Conservation (phyloP, 2,797 vertebrate species). For the Sebastiscus tertius region DNA sequence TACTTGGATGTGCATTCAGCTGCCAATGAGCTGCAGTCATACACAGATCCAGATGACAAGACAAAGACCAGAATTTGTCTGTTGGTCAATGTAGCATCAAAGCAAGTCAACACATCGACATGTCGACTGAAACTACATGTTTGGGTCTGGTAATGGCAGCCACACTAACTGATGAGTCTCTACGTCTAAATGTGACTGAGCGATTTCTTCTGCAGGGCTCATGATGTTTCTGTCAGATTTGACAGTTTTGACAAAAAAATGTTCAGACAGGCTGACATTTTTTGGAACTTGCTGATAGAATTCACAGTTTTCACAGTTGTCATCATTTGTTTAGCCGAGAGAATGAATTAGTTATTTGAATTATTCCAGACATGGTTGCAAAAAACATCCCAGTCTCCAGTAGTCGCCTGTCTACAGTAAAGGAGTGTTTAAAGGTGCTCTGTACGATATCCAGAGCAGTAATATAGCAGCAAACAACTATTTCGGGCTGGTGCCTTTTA, state of each 20-base stretch:
- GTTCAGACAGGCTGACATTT: background rate
- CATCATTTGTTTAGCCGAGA: background rate
- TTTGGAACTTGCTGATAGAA: background rate
- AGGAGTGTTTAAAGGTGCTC: background rate
- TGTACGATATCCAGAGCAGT: accelerated
- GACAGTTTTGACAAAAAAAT: background rate
- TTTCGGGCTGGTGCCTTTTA: no score
- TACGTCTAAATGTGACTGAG: no score
- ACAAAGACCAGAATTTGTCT: background rate
- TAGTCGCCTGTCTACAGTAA: background rate
- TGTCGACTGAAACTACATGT: background rate
- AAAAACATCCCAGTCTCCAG: background rate
- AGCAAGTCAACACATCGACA: background rate
- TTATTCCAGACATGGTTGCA: background rate
- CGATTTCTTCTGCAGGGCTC: background rate
- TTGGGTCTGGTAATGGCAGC: no score
- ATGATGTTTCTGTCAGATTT: background rate
- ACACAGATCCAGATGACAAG: background rate
- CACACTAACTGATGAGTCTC: no score
- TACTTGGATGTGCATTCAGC: background rate
- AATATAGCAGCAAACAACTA: no score
- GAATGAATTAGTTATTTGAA: background rate
- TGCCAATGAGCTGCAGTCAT: background rate
- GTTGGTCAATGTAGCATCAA: background rate
- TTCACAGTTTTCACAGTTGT: background rate